phyloP scores from a whole-genome alignment of 1,140 invertebrate species.

The Arion vulgaris region DNA sequence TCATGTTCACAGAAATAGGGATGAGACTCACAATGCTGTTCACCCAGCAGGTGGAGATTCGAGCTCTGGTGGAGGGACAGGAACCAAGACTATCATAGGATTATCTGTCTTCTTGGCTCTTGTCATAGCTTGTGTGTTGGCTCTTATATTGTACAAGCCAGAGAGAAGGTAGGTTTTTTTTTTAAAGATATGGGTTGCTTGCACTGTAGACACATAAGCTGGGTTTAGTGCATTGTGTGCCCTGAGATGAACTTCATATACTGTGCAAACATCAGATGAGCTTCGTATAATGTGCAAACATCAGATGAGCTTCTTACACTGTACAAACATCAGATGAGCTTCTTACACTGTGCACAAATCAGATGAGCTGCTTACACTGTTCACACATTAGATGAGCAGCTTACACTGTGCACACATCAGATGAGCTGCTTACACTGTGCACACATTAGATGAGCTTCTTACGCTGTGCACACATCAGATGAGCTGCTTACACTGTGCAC shows the following conservation, averaged over 20 bases:
- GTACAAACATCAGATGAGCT: too few relatives aligned
- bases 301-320: too few relatives aligned
- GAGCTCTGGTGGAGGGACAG: slow-evolving; percentile 24
- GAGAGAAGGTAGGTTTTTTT: slow-evolving; percentile 35
- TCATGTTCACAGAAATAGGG: too few relatives aligned
- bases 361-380: too few relatives aligned
- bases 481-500: too few relatives aligned
- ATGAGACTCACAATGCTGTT: background rate
- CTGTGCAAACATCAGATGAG: background rate
- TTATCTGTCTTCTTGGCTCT: slow-evolving; percentile 52
- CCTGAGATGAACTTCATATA: background rate
- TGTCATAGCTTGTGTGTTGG: slow-evolving; percentile 56
- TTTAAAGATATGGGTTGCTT: too few relatives aligned
- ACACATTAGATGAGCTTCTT: too few relatives aligned
- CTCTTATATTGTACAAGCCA: slow-evolving; percentile 60
- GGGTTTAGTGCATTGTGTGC: background rate
- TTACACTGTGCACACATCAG: too few relatives aligned
- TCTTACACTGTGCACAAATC: too few relatives aligned
- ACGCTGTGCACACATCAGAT: too few relatives aligned
- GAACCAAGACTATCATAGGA: slow-evolving; percentile 47
- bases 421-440: too few relatives aligned
- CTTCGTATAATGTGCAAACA: background rate
- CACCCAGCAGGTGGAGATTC: background rate
- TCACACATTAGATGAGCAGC: too few relatives aligned
- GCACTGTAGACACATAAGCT: background rate